Conservation (phyloP, 2,113 vertebrate species). For the Arothron firmamentum region DNA sequence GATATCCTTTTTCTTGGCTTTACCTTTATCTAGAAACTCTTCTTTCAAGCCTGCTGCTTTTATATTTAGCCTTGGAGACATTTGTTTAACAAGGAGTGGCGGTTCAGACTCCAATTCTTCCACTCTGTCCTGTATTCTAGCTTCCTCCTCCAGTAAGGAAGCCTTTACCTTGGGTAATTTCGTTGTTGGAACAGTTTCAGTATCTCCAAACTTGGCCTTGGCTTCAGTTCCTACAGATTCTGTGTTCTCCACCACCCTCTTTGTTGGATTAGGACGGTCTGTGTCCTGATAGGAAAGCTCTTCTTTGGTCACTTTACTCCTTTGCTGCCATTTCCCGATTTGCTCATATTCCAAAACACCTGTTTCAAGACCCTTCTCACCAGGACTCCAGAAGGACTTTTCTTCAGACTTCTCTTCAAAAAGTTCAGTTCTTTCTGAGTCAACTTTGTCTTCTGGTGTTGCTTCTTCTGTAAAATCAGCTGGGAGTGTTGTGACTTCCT, state of each 20-base stretch:
- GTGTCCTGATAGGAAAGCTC: conserved; percentile 38
- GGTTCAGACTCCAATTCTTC: too few relatives aligned
- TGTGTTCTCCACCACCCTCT: conserved; percentile 21
- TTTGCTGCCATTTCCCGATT: conserved; percentile 72
- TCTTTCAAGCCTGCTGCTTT: background rate
- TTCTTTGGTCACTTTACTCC: conserved; percentile 50
- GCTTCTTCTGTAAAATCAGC: conserved; percentile 36
- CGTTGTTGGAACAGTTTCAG: conserved; percentile 1
- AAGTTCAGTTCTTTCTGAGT: conserved; percentile 11
- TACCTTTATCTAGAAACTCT: conserved; percentile 8
- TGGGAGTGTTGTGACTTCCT: conserved; percentile 24
- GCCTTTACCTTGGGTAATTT: conserved; percentile 16
- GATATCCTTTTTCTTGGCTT: conserved; percentile 26
- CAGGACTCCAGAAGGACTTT: conserved; percentile 50
- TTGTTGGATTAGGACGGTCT: conserved; percentile 18
- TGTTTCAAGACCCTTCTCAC: conserved; percentile 65
- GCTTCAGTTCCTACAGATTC: conserved; percentile 18
- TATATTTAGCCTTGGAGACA: too few relatives aligned
- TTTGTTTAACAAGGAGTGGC: too few relatives aligned
- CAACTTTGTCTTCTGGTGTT: background rate
- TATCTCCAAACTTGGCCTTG: background rate
- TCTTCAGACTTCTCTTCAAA: conserved; percentile 33
- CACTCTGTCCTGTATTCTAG: conserved; percentile 10
- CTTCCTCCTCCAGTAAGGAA: background rate
- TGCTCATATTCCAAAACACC: conserved; percentile 66